Evolutionary conservation across 2,797 vertebrate genomes (phyloP).

Genomic region (Acanthis flammea): DNA sequence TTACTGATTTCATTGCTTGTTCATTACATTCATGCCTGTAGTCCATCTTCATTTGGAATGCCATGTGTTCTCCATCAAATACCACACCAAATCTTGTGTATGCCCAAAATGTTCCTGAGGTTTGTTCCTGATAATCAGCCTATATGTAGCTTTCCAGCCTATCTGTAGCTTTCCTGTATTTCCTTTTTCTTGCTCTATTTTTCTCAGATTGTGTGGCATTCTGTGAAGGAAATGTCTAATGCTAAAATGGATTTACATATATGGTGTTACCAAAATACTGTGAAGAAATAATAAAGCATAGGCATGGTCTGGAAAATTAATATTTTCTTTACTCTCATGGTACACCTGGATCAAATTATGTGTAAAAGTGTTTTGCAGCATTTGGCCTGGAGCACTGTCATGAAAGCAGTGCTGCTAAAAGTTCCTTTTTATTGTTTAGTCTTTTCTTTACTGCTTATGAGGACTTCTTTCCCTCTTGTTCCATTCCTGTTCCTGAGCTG

Average conservation of each 20-base stretch:
- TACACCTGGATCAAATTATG: not conserved
- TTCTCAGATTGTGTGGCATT: not conserved
- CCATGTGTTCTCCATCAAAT: not conserved
- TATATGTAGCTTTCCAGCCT: not conserved
- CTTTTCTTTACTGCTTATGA: not conserved
- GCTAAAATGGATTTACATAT: not conserved
- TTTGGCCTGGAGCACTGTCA: not conserved
- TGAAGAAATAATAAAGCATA: not conserved
- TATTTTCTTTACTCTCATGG: not conserved
- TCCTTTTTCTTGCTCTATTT: not conserved
- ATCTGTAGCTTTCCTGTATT: not conserved
- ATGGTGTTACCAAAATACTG: not conserved
- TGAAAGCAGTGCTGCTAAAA: not conserved
- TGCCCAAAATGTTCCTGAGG: not conserved
- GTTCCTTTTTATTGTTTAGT: not conserved
- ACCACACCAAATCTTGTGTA: not conserved
- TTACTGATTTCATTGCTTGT: not conserved
- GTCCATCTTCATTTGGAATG: not conserved
- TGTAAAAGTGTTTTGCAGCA: not conserved
- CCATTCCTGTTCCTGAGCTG: not conserved
- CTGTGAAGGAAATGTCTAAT: not conserved
- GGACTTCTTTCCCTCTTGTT: not conserved
- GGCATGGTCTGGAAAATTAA: not conserved
- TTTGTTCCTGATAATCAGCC: not conserved
- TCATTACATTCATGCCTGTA: fast-evolving